A percentile compares a stretch with the other conserved stretches of the same genome.
Evolutionary conservation across 2,888 invertebrate species (phyloP).

Genomic region (Leptothorax acervorum): DNA sequence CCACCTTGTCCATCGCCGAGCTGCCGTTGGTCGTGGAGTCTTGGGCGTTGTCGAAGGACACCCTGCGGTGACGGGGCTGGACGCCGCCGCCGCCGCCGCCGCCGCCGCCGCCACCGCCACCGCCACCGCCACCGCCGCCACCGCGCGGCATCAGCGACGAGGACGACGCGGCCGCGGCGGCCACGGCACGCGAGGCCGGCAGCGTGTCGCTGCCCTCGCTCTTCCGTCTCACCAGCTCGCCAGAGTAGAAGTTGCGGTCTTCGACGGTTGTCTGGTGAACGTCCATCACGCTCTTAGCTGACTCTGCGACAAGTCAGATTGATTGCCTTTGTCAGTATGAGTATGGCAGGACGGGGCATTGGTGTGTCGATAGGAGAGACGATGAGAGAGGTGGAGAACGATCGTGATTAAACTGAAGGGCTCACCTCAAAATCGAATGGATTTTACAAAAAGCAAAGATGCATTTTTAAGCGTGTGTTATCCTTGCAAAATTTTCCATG

Average conservation of each 20-base stretch:
- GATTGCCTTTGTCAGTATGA: conserved; percentile 28
- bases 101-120: too few relatives aligned
- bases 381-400: conserved; percentile 44
- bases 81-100: conserved; percentile 53
- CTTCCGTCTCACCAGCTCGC: conserved; percentile 87
- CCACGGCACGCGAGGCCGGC: conserved; percentile 60
- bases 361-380: background rate
- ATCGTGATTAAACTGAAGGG: conserved; percentile 8
- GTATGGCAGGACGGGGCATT: background rate
- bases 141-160: conserved; percentile 52
- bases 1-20: conserved; percentile 86
- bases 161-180: conserved; percentile 57
- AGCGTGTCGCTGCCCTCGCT: conserved; percentile 89
- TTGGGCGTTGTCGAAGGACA: conserved; percentile 87
- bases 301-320: conserved; percentile 78
- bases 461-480: background rate
- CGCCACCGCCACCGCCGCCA: background rate
- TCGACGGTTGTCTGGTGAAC: conserved; percentile 72
- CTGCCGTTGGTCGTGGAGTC: conserved; percentile 76
- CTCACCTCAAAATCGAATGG: background rate
- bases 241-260: conserved; percentile 76
- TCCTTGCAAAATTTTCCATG: background rate
- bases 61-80: conserved; percentile 82
- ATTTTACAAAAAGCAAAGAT: background rate
- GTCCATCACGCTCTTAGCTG: conserved; percentile 81